These are phyloP conservation scores for Galagoides demidoff DNA, from an alignment of 2,797 vertebrate species.

Conservation along the genomic window DNA sequence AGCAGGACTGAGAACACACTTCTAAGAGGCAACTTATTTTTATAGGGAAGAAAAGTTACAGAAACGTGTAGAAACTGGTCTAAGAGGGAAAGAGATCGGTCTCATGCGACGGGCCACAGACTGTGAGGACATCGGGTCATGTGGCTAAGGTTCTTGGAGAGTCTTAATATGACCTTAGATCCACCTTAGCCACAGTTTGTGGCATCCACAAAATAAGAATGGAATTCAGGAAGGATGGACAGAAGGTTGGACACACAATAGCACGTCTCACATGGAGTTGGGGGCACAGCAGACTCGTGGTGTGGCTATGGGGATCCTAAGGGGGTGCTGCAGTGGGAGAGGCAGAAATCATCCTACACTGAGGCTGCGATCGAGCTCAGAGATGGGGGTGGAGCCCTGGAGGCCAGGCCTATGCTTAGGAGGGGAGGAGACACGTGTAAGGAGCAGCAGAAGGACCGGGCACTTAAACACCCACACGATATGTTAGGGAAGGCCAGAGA, in stretches of 20 bases:
- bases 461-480: rapidly evolving
- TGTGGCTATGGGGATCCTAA: too few relatives aligned
- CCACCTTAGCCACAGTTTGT: background rate
- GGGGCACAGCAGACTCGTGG: too few relatives aligned
- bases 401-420: rapidly evolving
- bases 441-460: rapidly evolving
- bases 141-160: background rate
- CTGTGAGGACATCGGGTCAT: rapidly evolving
- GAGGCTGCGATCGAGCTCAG: rapidly evolving
- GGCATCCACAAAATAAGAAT: background rate
- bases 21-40: background rate
- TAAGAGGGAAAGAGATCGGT: background rate
- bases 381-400: rapidly evolving
- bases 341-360: rapidly evolving
- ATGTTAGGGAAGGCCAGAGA: rapidly evolving
- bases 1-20: rapidly evolving
- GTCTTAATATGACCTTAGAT: background rate
- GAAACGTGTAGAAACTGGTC: background rate
- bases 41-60: rapidly evolving
- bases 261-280: rapidly evolving
- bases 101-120: rapidly evolving
- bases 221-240: rapidly evolving
- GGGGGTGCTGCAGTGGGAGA: rapidly evolving
- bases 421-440: background rate
- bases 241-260: rapidly evolving